Percentiles rank a stretch among this genome's conserved stretches.
These are phyloP conservation scores for Enteromius paludinosus DNA, from an alignment of 2,797 vertebrate genomes.

Conservation along the genomic window DNA sequence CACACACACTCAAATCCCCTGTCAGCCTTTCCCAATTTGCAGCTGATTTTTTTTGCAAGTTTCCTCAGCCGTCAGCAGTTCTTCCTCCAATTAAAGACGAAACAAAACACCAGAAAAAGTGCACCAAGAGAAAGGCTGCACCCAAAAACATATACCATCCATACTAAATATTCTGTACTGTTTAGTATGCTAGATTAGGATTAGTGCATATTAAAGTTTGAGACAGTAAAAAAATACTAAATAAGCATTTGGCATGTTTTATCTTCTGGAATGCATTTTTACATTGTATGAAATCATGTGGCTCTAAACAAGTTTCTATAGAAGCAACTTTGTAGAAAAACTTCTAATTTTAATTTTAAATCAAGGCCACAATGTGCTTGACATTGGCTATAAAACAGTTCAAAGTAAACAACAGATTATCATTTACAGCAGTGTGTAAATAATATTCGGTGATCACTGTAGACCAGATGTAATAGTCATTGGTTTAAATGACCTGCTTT, in stretches of 20 bases:
- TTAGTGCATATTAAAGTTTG: neutral
- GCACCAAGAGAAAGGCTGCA: neutral
- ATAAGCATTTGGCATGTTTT: neutral
- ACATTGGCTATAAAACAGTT: neutral
- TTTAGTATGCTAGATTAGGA: neutral
- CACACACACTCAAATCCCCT: slow-evolving; percentile 21
- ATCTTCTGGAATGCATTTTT: neutral
- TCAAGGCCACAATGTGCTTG: neutral
- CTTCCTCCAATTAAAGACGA: slow-evolving; percentile 35
- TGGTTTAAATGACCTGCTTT: slow-evolving; percentile 16
- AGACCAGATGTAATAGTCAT: neutral
- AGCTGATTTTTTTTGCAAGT: neutral
- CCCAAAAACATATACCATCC: neutral
- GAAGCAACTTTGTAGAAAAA: neutral
- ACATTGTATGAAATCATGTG: neutral
- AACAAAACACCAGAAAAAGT: slow-evolving; percentile 23
- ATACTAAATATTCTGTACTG: neutral
- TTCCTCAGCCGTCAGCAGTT: slow-evolving; percentile 36
- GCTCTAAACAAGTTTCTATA: neutral
- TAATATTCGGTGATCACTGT: neutral
- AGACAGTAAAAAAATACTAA: neutral
- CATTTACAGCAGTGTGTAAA: neutral
- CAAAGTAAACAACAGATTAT: neutral
- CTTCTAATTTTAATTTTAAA: neutral
- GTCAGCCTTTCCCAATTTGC: slow-evolving; percentile 33